Conservation (phyloP, 2,797 vertebrate species). For the Falco peregrinus region DNA sequence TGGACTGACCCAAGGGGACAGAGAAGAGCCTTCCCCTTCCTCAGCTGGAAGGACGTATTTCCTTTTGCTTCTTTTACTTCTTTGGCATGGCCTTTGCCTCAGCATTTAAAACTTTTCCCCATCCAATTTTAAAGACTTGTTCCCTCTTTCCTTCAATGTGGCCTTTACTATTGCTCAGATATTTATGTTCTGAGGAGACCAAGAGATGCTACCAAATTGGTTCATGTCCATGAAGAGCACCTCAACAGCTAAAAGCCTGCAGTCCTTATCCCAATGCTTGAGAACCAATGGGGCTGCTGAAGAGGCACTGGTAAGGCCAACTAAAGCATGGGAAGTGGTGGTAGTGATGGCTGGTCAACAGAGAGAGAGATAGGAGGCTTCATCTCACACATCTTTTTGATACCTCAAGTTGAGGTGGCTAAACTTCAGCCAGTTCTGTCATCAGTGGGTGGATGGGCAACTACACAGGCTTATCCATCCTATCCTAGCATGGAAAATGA, state of each 20-base stretch:
- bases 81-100: neutral
- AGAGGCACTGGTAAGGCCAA: neutral
- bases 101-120: neutral
- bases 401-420: neutral
- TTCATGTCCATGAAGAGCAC: neutral
- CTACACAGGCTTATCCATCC: neutral
- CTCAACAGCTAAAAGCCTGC: neutral
- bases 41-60: neutral
- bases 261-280: neutral
- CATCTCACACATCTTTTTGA: neutral
- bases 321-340: neutral
- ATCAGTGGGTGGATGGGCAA: neutral
- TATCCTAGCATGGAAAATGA: neutral
- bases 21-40: conserved; percentile 25
- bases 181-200: neutral
- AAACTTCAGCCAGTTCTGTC: neutral
- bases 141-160: neutral
- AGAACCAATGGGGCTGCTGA: neutral
- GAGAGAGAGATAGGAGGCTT: neutral
- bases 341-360: neutral
- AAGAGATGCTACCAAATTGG: neutral
- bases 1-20: conserved; percentile 14
- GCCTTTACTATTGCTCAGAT: neutral
- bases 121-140: neutral
- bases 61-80: conserved; percentile 25